Evolutionary conservation across 1,140 invertebrate genomes (phyloP), one percentile per base, ranked within the genome.

Genomic region (Tigriopus japonicus): DNA sequence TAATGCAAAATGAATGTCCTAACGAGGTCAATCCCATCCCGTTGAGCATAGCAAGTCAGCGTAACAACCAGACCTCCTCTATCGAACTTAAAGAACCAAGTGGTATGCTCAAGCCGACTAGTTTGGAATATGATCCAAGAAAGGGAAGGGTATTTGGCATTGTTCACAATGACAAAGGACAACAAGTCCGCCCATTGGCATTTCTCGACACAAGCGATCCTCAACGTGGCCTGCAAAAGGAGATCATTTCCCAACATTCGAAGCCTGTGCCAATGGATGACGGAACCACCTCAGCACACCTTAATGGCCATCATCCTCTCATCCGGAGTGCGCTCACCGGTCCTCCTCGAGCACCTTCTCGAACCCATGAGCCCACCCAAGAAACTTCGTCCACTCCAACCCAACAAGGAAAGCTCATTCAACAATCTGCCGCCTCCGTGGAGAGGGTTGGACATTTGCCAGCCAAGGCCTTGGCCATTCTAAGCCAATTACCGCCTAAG

Each of bases 381-480:
- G 15, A 17, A 2, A 19, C 45, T 19, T 14, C 35, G 21, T 14
- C 19, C 35, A 54, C n/a, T 3, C 6, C 24, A n/a, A 14, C 52
- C 24, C 52, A 5, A 3, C 35, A 7, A 6, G 21, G 19, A 23
- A 21, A 54, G 21, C 13, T 28, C n/a, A 28, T 54, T 15, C n/a
- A 23, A 15, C 55, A 58, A 23, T 58, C 55, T 40, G 13, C 55
- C n/a, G 21, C 55, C 3, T 35, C 21, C 28, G 40, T 58, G n/a
- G 55, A 28, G 12, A 58, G 42, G 40, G 55, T 58, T 14, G 55
- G 55, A 6, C 15, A 23, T 9, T 24, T 58, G 14, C 55, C 55
- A 19, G 21, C 55, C 17, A 58, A 58, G 55, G 41, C 55, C 10
- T 15, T 58, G 6, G 55, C 55, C 42, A 41, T 58, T 23, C 55